Percentiles rank a stretch among this genome's conserved stretches.
Evolutionary conservation across 2,888 invertebrate genomes (phyloP).

Genomic region (Catotricha subobsoleta): DNA sequence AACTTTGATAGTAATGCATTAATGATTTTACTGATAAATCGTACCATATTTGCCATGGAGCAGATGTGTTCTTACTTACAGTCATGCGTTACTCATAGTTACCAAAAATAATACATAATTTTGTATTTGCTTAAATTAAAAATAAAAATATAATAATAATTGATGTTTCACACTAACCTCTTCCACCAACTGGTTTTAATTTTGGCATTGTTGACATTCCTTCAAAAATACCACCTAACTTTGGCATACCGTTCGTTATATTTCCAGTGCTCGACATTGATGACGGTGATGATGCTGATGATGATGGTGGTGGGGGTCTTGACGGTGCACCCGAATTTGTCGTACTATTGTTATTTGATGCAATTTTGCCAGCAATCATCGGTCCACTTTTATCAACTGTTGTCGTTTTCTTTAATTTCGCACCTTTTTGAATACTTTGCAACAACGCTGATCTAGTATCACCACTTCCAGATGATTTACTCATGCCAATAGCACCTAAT

Average conservation of each 20-base stretch:
- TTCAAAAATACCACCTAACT: conserved; percentile 27
- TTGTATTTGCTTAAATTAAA: too few relatives aligned
- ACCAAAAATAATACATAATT: too few relatives aligned
- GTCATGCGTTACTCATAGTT: too few relatives aligned
- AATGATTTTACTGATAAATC: too few relatives aligned
- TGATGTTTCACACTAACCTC: conserved; percentile 14
- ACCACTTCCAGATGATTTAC: conserved; percentile 23
- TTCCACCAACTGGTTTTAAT: conserved; percentile 27
- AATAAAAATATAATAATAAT: neutral
- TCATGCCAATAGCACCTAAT: conserved; percentile 15
- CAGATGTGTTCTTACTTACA: too few relatives aligned
- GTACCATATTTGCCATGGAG: too few relatives aligned
- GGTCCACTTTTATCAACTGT: conserved; percentile 87
- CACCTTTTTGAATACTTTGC: conserved; percentile 66
- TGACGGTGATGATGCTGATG: too few relatives aligned
- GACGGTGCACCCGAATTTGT: conserved; percentile 8
- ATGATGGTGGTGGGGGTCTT: neutral
- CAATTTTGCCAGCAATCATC: conserved; percentile 26
- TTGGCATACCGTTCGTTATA: conserved; percentile 23
- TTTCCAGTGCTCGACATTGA: conserved; percentile 27
- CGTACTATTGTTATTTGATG: conserved; percentile 17
- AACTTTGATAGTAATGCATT: too few relatives aligned
- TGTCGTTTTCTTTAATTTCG: conserved; percentile 62
- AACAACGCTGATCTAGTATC: conserved; percentile 52
- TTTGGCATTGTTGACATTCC: conserved; percentile 29